Base-by-base conservation (phyloP, 2,113 vertebrate genomes). In the Erpornis zantholeuca region DNA sequence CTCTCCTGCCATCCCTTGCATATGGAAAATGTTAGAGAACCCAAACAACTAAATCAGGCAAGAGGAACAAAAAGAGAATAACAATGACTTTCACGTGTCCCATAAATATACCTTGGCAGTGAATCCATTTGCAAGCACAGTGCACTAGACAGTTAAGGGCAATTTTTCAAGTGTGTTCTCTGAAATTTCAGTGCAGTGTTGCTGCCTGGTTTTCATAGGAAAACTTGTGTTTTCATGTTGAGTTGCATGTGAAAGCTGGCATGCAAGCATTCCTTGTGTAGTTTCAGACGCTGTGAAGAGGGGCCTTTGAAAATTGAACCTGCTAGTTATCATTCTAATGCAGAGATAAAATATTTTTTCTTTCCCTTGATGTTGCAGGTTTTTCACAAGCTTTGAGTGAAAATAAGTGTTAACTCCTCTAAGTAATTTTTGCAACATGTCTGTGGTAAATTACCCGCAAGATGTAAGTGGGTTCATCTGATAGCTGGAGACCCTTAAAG, bases 401-500 rank as follows among this genome's bases (percentile, higher is more conserved):
- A 97, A 97, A 92, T 92, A 93, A 92, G 88, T 91, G 77, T 83
- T 91, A 96, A 96, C 44, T 90, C 61, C 68, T 94, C 57, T 56
- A 63, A 94, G 70, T 59, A 94, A 88, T 93, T 95, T 97, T 97
- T 86, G n/a, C 93, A 94, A 97, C 88, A 82, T 77, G n/a, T 85
- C 92, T 89, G 90, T 94, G 80, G 89, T 83, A 97, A 97, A 97
- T 97, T 94, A 95, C 60, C 75, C 40, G 0, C 94, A 96, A 97
- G 97, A 96, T 79, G 52, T 95, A 90, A 94, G 96, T 84, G 93
- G 93, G 94, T 97, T 98, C 95, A 91, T 97, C 92, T 94, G 94
- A 87, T 91, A 96, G 92, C 90, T 95, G 69, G 89, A 97, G 96
- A 96, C 90, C 66, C 95, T 96, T 94, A 91, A 96, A 97, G 33